Percentiles rank a stretch among this genome's conserved stretches.
phyloP scores from a whole-genome alignment of 2,797 vertebrate species.

The Sebastes vulpes region DNA sequence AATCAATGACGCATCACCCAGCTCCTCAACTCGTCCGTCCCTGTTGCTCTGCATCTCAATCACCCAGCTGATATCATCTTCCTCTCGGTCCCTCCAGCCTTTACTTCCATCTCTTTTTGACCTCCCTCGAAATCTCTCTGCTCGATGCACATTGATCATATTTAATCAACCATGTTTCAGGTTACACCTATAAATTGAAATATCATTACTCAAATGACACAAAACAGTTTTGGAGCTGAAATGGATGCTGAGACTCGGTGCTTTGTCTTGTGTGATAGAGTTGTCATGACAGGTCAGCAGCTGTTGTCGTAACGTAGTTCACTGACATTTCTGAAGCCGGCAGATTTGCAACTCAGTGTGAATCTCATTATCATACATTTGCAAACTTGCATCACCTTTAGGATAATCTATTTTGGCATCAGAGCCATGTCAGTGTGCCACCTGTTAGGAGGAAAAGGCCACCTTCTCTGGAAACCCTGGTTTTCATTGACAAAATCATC shows the following conservation, averaged over 20 bases:
- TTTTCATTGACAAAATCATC: constrained; percentile 33
- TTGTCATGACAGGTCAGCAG: constrained; percentile 60
- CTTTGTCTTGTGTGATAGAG: constrained; percentile 67
- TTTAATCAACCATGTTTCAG: constrained; percentile 41
- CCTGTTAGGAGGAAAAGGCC: constrained; percentile 36
- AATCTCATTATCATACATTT: constrained; percentile 77
- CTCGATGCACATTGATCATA: constrained; percentile 46
- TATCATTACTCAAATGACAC: constrained; percentile 26
- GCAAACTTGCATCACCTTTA: constrained; percentile 66
- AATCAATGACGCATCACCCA: constrained; percentile 75
- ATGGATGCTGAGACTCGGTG: constrained; percentile 21
- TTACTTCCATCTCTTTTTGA: constrained; percentile 43
- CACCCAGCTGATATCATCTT: constrained; percentile 57
- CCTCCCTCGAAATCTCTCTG: constrained; percentile 29
- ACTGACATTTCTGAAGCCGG: constrained; percentile 62
- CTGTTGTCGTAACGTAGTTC: constrained; percentile 48
- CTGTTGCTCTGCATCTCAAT: constrained; percentile 59
- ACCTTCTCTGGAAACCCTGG: constrained; percentile 8
- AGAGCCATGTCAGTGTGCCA: constrained; percentile 21
- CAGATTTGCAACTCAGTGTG: constrained; percentile 73
- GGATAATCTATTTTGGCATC: constrained; percentile 60
- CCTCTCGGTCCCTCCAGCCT: constrained; percentile 20
- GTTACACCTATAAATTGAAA: constrained; percentile 35
- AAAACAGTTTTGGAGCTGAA: constrained; percentile 24
- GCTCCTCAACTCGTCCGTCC: constrained; percentile 45